phyloP scores from a whole-genome alignment of 2,113 vertebrate species.

The Malaclemys terrapin region DNA sequence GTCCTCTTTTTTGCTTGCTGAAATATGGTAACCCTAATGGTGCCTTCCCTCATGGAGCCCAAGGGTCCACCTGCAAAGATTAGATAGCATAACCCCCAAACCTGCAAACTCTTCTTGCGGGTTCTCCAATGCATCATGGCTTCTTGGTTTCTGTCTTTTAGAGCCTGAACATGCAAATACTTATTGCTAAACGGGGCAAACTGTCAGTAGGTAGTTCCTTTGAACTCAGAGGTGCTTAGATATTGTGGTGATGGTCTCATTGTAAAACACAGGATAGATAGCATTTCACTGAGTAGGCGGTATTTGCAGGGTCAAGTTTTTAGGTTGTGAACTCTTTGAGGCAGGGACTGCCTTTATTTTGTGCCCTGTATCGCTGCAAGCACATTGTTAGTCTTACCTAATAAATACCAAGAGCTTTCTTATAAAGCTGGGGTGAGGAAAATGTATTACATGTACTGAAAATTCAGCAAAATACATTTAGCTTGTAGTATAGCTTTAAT shows the following conservation, averaged over 20 bases:
- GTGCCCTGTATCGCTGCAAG: not conserved
- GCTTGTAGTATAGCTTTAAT: not conserved
- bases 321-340: not conserved
- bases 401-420: not conserved
- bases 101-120: not conserved
- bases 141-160: not conserved
- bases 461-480: constrained; percentile 12
- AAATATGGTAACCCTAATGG: not conserved
- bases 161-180: not conserved
- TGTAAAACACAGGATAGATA: not conserved
- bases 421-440: not conserved
- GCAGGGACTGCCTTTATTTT: not conserved
- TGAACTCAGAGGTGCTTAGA: not conserved
- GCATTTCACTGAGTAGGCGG: not conserved
- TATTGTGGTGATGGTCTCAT: not conserved
- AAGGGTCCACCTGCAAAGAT: not conserved
- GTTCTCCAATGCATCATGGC: not conserved
- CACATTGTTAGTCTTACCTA: not conserved
- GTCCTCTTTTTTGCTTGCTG: no score
- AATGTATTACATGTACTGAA: not conserved
- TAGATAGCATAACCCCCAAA: not conserved
- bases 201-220: not conserved
- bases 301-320: not conserved
- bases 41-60: not conserved
- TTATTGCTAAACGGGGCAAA: not conserved